phyloP scores from a whole-genome alignment of 1,140 invertebrate genomes.

The Metaphire vulgaris region DNA sequence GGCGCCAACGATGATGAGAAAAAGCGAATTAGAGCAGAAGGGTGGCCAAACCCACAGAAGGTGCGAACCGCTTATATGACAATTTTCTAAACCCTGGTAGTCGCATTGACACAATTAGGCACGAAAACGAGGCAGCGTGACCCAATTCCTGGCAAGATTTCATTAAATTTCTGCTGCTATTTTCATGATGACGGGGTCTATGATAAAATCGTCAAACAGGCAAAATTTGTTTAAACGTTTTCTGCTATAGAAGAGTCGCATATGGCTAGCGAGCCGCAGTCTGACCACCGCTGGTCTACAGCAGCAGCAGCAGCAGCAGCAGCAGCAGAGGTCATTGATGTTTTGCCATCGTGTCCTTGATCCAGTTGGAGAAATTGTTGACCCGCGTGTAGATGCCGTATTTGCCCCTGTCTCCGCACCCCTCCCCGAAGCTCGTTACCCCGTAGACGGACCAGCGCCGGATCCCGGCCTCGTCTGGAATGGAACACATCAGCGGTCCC shows the following conservation, averaged over 20 bases:
- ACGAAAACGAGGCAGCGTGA: too few relatives aligned
- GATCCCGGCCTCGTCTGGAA: conserved; percentile 51
- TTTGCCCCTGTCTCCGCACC: conserved; percentile 80
- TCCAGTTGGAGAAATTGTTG: conserved; percentile 79
- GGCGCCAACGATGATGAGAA: too few relatives aligned
- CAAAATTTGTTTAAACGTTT: too few relatives aligned
- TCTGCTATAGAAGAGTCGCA: too few relatives aligned
- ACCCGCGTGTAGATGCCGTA: conserved; percentile 85
- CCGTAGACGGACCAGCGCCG: conserved; percentile 70
- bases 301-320: background rate
- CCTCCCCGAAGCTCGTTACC: conserved; percentile 89
- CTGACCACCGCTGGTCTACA: background rate
- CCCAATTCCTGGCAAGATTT: too few relatives aligned
- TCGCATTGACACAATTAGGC: too few relatives aligned
- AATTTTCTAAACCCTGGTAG: too few relatives aligned
- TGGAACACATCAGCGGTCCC: conserved; percentile 62
- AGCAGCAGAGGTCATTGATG: conserved; percentile 27
- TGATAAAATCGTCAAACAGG: background rate
- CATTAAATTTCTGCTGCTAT: too few relatives aligned
- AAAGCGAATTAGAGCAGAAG: too few relatives aligned
- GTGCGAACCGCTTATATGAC: too few relatives aligned
- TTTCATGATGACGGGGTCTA: background rate
- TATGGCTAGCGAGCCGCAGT: background rate
- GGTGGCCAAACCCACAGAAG: too few relatives aligned
- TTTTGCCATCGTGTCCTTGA: conserved; percentile 55